Conservation (phyloP, 1,140 invertebrate species). For the Bemisia tabaci region DNA sequence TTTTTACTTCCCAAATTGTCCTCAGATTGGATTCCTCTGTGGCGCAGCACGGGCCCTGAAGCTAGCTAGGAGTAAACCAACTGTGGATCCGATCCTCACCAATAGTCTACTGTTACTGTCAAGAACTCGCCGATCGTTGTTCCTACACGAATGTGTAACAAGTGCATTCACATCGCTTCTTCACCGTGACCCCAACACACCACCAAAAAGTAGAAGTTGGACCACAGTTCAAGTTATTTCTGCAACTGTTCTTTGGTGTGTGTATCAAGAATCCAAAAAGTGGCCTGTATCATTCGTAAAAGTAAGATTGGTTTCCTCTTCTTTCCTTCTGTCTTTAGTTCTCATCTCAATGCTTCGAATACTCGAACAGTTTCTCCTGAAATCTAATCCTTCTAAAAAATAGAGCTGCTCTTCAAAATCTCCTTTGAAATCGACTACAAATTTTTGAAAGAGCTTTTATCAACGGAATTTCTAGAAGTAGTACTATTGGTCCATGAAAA, state of each 20-base stretch:
- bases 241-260: slow-evolving; percentile 69
- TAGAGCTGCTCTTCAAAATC: too few relatives aligned
- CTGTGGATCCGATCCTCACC: slow-evolving; percentile 51
- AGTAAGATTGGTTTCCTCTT: slow-evolving; percentile 32
- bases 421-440: too few relatives aligned
- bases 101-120: slow-evolving; percentile 66
- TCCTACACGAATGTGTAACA: slow-evolving; percentile 61
- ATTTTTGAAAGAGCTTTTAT: too few relatives aligned
- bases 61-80: slow-evolving; percentile 54
- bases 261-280: slow-evolving; percentile 56
- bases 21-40: slow-evolving; percentile 31
- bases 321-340: slow-evolving; percentile 9
- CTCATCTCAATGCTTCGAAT: too few relatives aligned
- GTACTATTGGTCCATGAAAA: too few relatives aligned
- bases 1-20: too few relatives aligned
- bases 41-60: slow-evolving; percentile 52
- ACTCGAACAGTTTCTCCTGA: too few relatives aligned
- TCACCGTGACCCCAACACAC: slow-evolving; percentile 46
- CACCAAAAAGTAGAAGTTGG: slow-evolving; percentile 32
- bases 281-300: slow-evolving; percentile 69
- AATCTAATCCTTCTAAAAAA: too few relatives aligned
- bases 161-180: slow-evolving; percentile 70
- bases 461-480: too few relatives aligned
- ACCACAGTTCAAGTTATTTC: slow-evolving; percentile 60
- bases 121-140: slow-evolving; percentile 63